Conservation (phyloP, 2,888 invertebrate species). For the Epinotia ramella region DNA sequence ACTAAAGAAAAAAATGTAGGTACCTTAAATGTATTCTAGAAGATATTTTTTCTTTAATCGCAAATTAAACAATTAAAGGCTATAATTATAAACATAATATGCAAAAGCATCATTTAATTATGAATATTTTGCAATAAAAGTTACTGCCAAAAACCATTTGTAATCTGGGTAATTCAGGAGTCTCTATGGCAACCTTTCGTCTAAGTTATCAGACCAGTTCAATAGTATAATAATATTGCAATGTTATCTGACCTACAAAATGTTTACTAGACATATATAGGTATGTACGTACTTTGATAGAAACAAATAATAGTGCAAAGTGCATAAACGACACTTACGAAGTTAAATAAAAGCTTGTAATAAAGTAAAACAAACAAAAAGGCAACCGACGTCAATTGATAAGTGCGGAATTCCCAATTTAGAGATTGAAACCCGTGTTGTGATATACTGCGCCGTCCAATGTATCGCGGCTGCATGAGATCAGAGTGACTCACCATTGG, state of each 20-base stretch:
- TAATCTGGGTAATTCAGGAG: no score
- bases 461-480: constrained; percentile 66
- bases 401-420: constrained; percentile 25
- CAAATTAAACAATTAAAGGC: no score
- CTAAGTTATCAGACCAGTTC: no score
- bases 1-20: not conserved
- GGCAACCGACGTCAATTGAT: constrained; percentile 11
- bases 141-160: no score
- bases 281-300: no score
- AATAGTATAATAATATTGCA: no score
- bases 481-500: constrained; percentile 73
- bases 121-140: no score
- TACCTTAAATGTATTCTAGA: not conserved
- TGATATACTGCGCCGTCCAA: constrained; percentile 55
- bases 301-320: no score
- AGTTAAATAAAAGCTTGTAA: not conserved
- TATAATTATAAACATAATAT: no score
- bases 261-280: not conserved
- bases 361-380: not conserved
- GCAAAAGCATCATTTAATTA: no score
- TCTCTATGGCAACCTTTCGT: no score
- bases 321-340: not conserved
- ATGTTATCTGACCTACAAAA: not conserved
- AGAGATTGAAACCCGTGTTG: constrained; percentile 10
- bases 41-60: no score